phyloP scores from a whole-genome alignment of 2,797 vertebrate genomes.

The Psittacula echo region DNA sequence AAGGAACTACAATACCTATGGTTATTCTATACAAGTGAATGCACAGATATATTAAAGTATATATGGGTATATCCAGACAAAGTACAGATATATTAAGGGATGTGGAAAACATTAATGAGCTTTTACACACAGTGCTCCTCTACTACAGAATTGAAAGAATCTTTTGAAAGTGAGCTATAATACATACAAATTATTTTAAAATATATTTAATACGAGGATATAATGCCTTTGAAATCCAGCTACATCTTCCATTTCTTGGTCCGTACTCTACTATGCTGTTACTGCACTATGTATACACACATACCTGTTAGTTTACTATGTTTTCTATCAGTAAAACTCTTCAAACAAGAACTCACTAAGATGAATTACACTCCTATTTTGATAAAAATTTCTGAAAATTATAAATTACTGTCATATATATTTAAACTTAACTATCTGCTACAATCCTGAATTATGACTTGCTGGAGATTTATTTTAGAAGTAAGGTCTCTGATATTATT shows the following conservation, averaged over 20 bases:
- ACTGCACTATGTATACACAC: not conserved
- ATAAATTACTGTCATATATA: not conserved
- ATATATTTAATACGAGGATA: not conserved
- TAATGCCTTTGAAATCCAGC: not conserved
- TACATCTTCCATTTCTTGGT: not conserved
- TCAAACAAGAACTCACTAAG: not conserved
- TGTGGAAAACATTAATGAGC: not conserved
- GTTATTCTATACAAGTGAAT: not conserved
- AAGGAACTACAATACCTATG: not conserved
- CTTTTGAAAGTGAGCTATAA: not conserved
- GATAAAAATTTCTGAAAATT: not conserved
- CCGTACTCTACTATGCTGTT: not conserved
- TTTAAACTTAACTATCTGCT: not conserved
- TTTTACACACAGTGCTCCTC: not conserved
- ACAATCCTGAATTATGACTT: not conserved
- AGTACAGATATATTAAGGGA: not conserved
- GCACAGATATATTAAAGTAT: not conserved
- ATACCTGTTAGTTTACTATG: not conserved
- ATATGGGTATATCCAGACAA: not conserved
- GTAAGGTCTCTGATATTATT: not conserved
- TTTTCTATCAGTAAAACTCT: not conserved
- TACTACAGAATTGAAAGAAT: not conserved
- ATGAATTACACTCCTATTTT: not conserved
- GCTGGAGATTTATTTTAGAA: constrained; percentile 3
- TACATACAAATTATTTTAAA: not conserved